phyloP scores from a whole-genome alignment of 2,113 vertebrate genomes.

The Colinus virginianus region DNA sequence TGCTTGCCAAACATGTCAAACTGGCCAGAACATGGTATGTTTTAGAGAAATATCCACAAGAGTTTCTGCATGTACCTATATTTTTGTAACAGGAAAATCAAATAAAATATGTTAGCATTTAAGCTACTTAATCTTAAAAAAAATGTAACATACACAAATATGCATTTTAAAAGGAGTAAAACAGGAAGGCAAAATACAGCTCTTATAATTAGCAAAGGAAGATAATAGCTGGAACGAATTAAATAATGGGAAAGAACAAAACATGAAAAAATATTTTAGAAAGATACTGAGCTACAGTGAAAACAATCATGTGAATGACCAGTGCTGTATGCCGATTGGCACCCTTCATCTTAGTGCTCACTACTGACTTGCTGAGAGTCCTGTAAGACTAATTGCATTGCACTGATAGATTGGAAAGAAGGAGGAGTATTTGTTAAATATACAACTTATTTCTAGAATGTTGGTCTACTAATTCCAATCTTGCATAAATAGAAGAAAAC shows the following conservation, averaged over 20 bases:
- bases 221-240: neutral
- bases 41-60: neutral
- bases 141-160: fast-evolving
- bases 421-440: neutral
- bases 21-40: neutral
- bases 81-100: neutral
- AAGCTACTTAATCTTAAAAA: neutral
- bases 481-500: neutral
- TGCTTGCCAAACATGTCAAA: neutral
- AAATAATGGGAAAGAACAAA: neutral
- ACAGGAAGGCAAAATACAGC: neutral
- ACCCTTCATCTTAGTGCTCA: neutral
- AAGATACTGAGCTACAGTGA: neutral
- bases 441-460: neutral
- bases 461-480: neutral
- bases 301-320: neutral
- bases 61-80: neutral
- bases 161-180: neutral
- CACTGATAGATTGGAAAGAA: neutral
- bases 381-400: neutral
- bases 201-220: neutral
- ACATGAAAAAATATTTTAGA: neutral
- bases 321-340: neutral
- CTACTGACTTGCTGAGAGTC: neutral
- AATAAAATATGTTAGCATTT: neutral